Evolutionary conservation across 64 coral and sea anemone species (phyloP).

Genomic region (Pachyseris speciosa): DNA sequence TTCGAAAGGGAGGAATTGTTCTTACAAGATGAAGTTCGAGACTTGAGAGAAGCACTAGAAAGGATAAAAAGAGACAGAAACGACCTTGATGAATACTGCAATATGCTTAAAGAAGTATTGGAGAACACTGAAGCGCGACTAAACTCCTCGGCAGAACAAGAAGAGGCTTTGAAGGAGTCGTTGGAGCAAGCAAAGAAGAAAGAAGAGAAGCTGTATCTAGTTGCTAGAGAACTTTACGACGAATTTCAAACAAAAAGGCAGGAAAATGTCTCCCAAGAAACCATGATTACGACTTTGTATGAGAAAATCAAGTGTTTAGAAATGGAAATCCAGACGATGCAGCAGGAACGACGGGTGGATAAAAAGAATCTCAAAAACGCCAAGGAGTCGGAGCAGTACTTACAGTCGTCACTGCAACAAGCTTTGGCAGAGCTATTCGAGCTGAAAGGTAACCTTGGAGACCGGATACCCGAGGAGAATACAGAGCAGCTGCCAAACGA

Average conservation of each 20-base stretch:
- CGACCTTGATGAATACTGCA: conserved; percentile 31
- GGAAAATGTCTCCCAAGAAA: not conserved
- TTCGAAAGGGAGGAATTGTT: not conserved
- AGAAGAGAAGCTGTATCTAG: not conserved
- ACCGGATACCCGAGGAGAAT: not conserved
- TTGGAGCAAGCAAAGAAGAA: not conserved
- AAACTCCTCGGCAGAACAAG: not conserved
- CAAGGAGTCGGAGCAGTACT: not conserved
- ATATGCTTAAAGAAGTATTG: not conserved
- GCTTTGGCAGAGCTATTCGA: conserved; percentile 4
- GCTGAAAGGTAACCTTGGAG: not conserved
- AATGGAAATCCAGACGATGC: not conserved
- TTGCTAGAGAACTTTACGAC: conserved; percentile 2
- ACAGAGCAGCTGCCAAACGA: not conserved
- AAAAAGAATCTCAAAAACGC: conserved; percentile 40
- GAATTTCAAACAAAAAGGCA: conserved; percentile 9
- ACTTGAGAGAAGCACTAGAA: not conserved
- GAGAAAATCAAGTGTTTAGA: conserved; percentile 25
- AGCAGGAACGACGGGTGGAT: conserved; percentile 15
- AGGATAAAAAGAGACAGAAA: not conserved
- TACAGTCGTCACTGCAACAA: conserved; percentile 26
- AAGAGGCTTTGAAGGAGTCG: not conserved
- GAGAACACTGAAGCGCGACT: not conserved
- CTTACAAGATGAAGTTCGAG: not conserved
- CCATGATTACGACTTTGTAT: not conserved